Conservation (phyloP, 2,888 invertebrate species). For the Caradrina kadenii region DNA sequence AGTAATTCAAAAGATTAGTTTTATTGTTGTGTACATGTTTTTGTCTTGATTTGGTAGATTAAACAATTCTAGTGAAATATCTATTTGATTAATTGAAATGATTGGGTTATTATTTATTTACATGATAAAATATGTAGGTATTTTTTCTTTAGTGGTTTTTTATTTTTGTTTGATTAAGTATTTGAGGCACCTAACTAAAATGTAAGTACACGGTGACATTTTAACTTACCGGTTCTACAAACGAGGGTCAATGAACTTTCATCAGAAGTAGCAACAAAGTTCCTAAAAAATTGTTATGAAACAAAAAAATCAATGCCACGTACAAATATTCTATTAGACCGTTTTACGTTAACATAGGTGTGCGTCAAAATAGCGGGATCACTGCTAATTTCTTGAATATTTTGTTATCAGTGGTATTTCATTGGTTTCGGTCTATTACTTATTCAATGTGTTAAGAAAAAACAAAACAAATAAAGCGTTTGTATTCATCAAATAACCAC, state of each 20-base stretch:
- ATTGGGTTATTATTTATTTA: conserved; percentile 34
- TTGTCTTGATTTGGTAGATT: conserved; percentile 34
- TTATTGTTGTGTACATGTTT: conserved; percentile 13
- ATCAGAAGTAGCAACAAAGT: too few relatives aligned
- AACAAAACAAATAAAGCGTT: background rate
- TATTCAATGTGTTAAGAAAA: background rate
- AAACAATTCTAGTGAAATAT: conserved; percentile 13
- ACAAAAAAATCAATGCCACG: too few relatives aligned
- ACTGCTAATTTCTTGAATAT: background rate
- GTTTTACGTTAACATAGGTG: background rate
- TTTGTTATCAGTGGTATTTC: background rate
- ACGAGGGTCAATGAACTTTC: background rate
- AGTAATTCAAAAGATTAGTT: conserved; percentile 24
- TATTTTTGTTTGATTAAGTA: background rate
- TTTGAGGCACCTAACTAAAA: background rate
- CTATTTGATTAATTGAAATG: conserved; percentile 29
- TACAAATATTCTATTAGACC: too few relatives aligned
- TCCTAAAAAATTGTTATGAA: too few relatives aligned
- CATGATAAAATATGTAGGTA: conserved; percentile 9
- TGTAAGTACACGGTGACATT: background rate
- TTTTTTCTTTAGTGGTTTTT: background rate
- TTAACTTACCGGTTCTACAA: background rate
- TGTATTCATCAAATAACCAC: background rate
- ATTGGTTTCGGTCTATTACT: background rate
- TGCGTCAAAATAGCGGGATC: background rate